phyloP scores from a whole-genome alignment of 2,797 vertebrate genomes.

The Lagodon rhomboides region DNA sequence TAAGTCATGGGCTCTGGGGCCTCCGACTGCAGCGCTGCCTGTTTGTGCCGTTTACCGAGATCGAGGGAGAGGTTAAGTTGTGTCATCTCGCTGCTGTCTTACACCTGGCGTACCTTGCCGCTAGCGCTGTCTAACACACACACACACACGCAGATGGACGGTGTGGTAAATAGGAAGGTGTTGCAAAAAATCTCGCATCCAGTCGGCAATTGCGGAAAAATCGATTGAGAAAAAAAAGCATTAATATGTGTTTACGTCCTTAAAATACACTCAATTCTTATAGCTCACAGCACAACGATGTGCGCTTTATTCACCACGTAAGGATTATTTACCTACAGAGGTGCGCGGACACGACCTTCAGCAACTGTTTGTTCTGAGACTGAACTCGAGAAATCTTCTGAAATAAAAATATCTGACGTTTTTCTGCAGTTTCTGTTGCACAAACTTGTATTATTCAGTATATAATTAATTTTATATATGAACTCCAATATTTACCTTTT shows the following conservation, averaged over 20 bases:
- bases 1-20: constrained; percentile 77
- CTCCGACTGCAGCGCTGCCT: constrained; percentile 59
- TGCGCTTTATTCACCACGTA: neutral
- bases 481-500: neutral
- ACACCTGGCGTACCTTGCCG: constrained; percentile 79
- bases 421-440: neutral
- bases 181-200: constrained; percentile 9
- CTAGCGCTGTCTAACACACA: constrained; percentile 36
- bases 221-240: neutral
- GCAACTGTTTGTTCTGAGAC: neutral
- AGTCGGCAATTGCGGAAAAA: neutral
- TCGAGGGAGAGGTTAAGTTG: constrained; percentile 78
- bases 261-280: neutral
- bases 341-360: neutral
- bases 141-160: constrained; percentile 28
- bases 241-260: neutral
- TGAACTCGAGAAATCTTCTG: neutral
- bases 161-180: constrained; percentile 45
- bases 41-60: constrained; percentile 76
- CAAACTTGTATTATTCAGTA: neutral
- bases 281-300: neutral
- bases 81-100: constrained; percentile 70
- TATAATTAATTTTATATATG: too few relatives aligned
- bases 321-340: neutral
- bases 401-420: too few relatives aligned